Evolutionary conservation across 2,888 invertebrate genomes (phyloP), one percentile per base, ranked within the genome.

Genomic region (Helleia helle): DNA sequence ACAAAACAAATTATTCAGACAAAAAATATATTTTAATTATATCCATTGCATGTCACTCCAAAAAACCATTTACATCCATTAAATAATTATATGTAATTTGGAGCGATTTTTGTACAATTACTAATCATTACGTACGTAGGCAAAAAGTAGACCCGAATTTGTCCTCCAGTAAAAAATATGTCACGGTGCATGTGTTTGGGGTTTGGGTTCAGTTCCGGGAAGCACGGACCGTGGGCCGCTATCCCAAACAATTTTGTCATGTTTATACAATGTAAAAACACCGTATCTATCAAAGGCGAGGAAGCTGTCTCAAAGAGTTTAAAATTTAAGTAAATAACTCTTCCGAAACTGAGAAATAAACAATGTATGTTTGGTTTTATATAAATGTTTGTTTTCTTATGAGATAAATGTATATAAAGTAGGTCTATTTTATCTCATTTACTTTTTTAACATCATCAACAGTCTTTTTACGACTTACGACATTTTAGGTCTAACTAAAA

Each of bases 1-100:
- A n/a, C n/a, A n/a, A n/a, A n/a, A n/a, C n/a, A n/a, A n/a, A n/a
- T n/a, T n/a, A n/a, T n/a, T n/a, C n/a, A n/a, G n/a, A n/a, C n/a
- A n/a, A n/a, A n/a, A n/a, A n/a, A n/a, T n/a, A n/a, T n/a, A n/a
- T n/a, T n/a, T n/a, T n/a, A n/a, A n/a, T n/a, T n/a, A n/a, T n/a
- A n/a, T n/a, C n/a, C n/a, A n/a, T n/a, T n/a, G n/a, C n/a, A n/a
- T n/a, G n/a, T n/a, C n/a, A n/a, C n/a, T n/a, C n/a, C n/a, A n/a
- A 13, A n/a, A 29, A 13, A 29, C n/a, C 14, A 30, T 30, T 15
- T 30, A 30, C 15, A 9, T 22, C 12, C 11, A 34, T 34, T 34
- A 34, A 34, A 34, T 34, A 34, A 34, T 34, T 18, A 34, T 12
- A 18, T 34, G 12, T 34, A 34, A 34, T 34, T 34, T 34, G 22